Conservation (phyloP, 1,140 invertebrate species). For the Wiebesia pumilae region DNA sequence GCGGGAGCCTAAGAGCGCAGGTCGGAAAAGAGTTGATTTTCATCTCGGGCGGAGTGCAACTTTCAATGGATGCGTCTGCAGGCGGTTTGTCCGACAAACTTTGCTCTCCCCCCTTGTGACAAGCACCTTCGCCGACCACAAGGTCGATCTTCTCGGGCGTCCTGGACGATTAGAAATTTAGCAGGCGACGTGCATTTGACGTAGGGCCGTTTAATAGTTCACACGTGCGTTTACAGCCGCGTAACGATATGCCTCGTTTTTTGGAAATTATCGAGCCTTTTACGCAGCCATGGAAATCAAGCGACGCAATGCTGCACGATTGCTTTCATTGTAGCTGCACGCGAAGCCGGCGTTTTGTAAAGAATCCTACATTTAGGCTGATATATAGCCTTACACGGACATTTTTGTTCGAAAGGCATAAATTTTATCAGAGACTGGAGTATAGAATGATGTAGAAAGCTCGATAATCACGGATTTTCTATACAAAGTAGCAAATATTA, state of each 20-base stretch:
- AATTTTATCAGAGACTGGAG: background rate
- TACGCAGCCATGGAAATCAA: background rate
- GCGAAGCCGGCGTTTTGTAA: background rate
- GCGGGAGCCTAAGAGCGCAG: background rate
- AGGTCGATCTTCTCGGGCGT: background rate
- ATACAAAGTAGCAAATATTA: background rate
- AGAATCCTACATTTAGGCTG: background rate
- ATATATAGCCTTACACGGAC: background rate
- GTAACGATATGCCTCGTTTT: background rate
- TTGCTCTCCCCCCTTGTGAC: too few relatives aligned
- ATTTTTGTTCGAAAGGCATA: background rate
- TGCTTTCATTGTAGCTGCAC: background rate
- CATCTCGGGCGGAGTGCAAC: too few relatives aligned
- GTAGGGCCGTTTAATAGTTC: background rate
- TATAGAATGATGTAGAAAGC: background rate
- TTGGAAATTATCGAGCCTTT: background rate
- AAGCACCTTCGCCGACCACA: too few relatives aligned
- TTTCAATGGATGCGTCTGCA: too few relatives aligned
- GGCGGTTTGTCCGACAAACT: too few relatives aligned
- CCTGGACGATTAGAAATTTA: background rate
- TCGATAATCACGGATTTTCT: background rate
- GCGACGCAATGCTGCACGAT: background rate
- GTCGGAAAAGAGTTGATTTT: slow-evolving; percentile 29
- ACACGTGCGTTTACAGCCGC: background rate
- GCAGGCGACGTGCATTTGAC: background rate